Evolutionary conservation across 2,888 invertebrate genomes (phyloP).

Genomic region (Rhodophaea formosa): DNA sequence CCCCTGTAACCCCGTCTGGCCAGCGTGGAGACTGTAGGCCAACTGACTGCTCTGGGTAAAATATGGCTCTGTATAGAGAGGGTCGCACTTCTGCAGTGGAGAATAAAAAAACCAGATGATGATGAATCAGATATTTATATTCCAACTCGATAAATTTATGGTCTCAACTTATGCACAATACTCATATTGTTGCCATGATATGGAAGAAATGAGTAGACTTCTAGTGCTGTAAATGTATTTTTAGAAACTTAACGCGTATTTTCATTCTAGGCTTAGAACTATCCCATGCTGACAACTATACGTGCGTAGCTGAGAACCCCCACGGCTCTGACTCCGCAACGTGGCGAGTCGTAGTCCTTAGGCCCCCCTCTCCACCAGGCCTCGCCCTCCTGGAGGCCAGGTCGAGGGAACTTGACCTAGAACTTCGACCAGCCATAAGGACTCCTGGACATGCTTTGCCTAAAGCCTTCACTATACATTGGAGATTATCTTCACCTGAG

Average conservation of each 20-base stretch:
- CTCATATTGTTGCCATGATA: too few species aligned
- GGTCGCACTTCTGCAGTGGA: too few species aligned
- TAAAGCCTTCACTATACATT: slow-evolving; percentile 84
- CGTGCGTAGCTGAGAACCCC: slow-evolving; percentile 89
- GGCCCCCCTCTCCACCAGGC: slow-evolving; percentile 86
- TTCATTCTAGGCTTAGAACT: slow-evolving; percentile 82
- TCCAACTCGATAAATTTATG: too few species aligned
- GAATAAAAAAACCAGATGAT: too few species aligned
- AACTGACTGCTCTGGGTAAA: too few species aligned
- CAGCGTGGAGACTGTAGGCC: too few species aligned
- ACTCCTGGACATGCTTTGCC: slow-evolving; percentile 68
- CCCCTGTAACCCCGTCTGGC: too few species aligned
- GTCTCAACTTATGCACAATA: too few species aligned
- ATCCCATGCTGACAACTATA: slow-evolving; percentile 89
- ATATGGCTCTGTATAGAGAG: too few species aligned
- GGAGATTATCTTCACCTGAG: slow-evolving; percentile 85
- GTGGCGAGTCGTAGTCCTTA: slow-evolving; percentile 88
- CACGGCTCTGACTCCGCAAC: slow-evolving; percentile 92
- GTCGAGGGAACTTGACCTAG: slow-evolving; percentile 66
- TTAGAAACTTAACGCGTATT: background rate
- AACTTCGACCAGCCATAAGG: slow-evolving; percentile 59
- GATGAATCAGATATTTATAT: too few species aligned
- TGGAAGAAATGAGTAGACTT: too few species aligned
- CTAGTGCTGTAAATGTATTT: too few species aligned
- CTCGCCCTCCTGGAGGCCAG: slow-evolving; percentile 80